A percentile compares a stretch with the other conserved stretches of the same genome.
These are phyloP conservation scores for Megaceryle alcyon DNA, from an alignment of 2,797 vertebrate genomes.

Conservation along the genomic window DNA sequence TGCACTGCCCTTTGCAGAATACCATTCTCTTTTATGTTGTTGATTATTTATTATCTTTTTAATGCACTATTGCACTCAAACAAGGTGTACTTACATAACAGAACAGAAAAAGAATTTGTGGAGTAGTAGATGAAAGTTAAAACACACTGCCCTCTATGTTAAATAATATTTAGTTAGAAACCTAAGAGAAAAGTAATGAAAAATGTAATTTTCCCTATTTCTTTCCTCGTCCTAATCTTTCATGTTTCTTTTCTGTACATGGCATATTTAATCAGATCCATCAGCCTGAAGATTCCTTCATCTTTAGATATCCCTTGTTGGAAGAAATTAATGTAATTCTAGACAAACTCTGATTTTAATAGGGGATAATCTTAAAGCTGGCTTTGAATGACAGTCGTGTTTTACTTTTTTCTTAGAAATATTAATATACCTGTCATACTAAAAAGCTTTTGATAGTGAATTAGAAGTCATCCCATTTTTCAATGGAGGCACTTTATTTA, in stretches of 20 bases:
- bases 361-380: neutral
- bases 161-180: neutral
- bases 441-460: neutral
- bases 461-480: neutral
- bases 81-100: neutral
- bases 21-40: neutral
- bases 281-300: neutral
- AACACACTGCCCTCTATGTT: neutral
- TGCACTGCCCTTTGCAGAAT: neutral
- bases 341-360: neutral
- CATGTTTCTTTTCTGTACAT: neutral
- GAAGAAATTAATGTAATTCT: constrained; percentile 3
- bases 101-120: neutral
- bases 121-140: neutral
- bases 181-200: neutral
- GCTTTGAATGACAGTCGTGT: neutral
- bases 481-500: neutral
- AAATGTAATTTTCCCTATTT: neutral
- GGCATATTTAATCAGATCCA: neutral
- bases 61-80: neutral
- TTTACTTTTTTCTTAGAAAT: constrained; percentile 1
- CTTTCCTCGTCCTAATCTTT: neutral
- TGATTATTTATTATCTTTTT: constrained; percentile 6
- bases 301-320: neutral
- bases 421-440: neutral